Evolutionary conservation across 2,888 invertebrate species (phyloP).

Genomic region (Cheilosia vulpina): DNA sequence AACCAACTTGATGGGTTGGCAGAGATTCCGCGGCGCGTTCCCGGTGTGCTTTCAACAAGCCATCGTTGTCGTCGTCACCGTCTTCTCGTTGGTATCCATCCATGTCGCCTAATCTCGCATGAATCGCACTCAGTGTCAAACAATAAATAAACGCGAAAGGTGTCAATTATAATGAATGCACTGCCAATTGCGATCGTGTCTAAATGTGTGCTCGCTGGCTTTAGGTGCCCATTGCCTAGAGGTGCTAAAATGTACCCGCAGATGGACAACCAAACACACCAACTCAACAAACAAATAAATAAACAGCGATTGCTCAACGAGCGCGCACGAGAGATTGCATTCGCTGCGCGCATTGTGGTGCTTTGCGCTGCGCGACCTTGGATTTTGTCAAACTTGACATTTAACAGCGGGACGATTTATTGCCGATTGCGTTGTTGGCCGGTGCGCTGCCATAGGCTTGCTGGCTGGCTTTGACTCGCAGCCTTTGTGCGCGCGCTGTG

Average conservation of each 20-base stretch:
- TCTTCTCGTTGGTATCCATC: conserved; percentile 32
- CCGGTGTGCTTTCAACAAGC: conserved; percentile 1
- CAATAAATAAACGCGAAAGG: conserved; percentile 76
- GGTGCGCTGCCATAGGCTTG: conserved; percentile 5
- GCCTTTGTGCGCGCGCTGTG: conserved; percentile 34
- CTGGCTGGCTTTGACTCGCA: conserved; percentile 11
- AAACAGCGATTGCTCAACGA: conserved; percentile 64
- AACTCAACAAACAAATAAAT: conserved; percentile 2
- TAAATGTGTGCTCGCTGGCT: conserved; percentile 40
- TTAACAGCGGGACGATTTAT: conserved; percentile 73
- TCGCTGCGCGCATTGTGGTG: conserved; percentile 39
- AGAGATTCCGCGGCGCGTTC: conserved; percentile 15
- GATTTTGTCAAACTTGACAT: conserved; percentile 75
- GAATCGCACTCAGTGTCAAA: conserved; percentile 74
- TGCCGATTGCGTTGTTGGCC: conserved; percentile 45
- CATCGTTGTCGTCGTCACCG: neutral
- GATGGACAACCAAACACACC: conserved; percentile 59
- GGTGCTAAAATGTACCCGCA: conserved; percentile 66
- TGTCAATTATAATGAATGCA: conserved; percentile 76
- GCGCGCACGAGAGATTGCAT: conserved; percentile 44
- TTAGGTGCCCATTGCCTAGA: conserved; percentile 34
- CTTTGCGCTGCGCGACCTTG: conserved; percentile 65
- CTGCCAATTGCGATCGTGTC: conserved; percentile 75
- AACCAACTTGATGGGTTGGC: conserved; percentile 11
- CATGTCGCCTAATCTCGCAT: conserved; percentile 70